phyloP scores from a whole-genome alignment of 2,797 vertebrate genomes.

The Dipus sagitta region DNA sequence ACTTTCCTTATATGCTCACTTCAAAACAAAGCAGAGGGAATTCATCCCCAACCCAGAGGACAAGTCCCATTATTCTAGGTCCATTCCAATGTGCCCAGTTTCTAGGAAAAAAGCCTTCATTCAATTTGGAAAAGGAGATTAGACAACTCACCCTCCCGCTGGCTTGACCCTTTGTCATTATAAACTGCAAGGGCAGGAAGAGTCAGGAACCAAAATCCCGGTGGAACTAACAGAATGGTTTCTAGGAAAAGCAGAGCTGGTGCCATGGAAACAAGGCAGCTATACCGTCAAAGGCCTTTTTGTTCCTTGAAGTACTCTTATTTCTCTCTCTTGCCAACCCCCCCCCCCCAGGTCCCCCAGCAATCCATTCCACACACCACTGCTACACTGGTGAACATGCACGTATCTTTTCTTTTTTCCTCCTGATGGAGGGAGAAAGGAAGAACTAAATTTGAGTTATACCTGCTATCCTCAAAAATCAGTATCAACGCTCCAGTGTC shows the following conservation, averaged over 20 bases:
- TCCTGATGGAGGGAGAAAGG: not conserved
- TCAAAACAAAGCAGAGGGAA: constrained; percentile 7
- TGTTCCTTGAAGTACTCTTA: not conserved
- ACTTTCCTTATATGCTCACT: not conserved
- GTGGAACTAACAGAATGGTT: constrained; percentile 21
- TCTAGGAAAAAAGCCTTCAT: not conserved
- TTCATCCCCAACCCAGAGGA: not conserved
- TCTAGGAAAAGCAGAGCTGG: not conserved
- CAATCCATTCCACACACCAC: not conserved
- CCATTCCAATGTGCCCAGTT: not conserved
- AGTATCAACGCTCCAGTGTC: not conserved
- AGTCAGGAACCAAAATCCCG: not conserved
- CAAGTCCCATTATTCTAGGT: not conserved
- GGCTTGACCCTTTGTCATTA: not conserved
- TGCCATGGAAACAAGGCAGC: not conserved
- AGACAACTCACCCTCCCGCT: not conserved
- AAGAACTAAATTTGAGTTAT: not conserved
- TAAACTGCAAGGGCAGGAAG: not conserved
- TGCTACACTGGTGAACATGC: not conserved
- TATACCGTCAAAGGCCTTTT: constrained; percentile 8
- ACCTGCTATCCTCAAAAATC: not conserved
- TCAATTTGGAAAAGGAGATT: not conserved
- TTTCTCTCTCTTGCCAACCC: not conserved
- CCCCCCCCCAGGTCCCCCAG: not conserved
- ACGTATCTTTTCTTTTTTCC: not conserved